Conservation (phyloP, 1,140 invertebrate species). For the Dendrolimus punctatus region DNA sequence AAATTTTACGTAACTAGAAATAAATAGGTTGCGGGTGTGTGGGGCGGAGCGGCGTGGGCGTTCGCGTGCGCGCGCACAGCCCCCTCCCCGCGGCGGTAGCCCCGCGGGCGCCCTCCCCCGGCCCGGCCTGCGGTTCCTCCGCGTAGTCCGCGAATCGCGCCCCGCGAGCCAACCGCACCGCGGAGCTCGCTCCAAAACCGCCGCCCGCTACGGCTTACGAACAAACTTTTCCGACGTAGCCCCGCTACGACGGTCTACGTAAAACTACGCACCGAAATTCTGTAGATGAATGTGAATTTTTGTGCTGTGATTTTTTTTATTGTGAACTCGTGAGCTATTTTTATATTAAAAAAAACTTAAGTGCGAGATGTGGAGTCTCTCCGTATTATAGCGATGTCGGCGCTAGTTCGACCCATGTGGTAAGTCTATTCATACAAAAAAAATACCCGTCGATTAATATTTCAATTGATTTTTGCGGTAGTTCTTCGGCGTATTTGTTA, state of each 20-base stretch:
- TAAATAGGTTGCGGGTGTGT: constrained; percentile 70
- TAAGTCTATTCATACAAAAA: constrained; percentile 38
- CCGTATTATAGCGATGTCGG: constrained; percentile 64
- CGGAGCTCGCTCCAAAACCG: constrained; percentile 28
- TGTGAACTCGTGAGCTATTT: constrained; percentile 36
- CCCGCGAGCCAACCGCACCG: constrained; percentile 38
- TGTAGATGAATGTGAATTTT: constrained; percentile 20
- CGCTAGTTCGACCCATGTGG: constrained; percentile 69
- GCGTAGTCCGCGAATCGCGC: constrained; percentile 57
- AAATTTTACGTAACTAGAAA: constrained; percentile 72
- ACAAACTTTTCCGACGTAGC: constrained; percentile 47
- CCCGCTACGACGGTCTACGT: constrained; percentile 37
- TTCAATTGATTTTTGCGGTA: background rate
- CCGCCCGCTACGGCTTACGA: constrained; percentile 26
- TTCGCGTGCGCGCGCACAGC: constrained; percentile 51
- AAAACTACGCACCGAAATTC: constrained; percentile 21
- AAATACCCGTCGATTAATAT: too few relatives aligned
- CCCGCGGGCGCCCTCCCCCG: constrained; percentile 16
- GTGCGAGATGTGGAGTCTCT: constrained; percentile 60
- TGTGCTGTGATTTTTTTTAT: constrained; percentile 38
- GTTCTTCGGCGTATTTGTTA: constrained; percentile 24
- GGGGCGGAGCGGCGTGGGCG: constrained; percentile 61
- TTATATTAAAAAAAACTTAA: constrained; percentile 33
- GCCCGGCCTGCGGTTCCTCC: constrained; percentile 33
- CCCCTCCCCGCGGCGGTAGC: constrained; percentile 3